These are phyloP conservation scores for Tapera naevia DNA, from an alignment of 2,797 vertebrate species.

Conservation along the genomic window DNA sequence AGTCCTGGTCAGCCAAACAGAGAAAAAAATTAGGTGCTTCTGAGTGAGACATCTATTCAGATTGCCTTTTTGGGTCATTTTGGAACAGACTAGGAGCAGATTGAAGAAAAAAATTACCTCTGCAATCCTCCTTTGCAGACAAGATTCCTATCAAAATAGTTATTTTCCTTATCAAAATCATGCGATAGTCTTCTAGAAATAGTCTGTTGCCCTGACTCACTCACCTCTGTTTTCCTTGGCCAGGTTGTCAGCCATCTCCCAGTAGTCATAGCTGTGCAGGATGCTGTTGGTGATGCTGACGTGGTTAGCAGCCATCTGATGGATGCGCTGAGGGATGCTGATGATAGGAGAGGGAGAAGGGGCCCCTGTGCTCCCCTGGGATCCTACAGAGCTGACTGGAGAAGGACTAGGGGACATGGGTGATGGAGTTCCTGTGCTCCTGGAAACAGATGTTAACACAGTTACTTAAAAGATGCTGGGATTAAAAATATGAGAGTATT, in stretches of 20 bases:
- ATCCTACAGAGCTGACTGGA: slow-evolving; percentile 82
- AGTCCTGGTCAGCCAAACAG: background rate
- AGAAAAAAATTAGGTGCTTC: background rate
- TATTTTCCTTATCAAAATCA: background rate
- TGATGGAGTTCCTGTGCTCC: slow-evolving; percentile 82
- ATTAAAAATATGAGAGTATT: background rate
- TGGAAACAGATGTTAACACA: slow-evolving; percentile 63
- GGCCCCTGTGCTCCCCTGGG: slow-evolving; percentile 77
- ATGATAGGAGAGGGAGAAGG: slow-evolving; percentile 85
- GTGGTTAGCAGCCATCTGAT: slow-evolving; percentile 99
- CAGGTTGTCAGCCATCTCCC: slow-evolving; percentile 97
- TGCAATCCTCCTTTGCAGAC: background rate
- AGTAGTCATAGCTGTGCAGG: slow-evolving; percentile 98
- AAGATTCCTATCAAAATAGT: background rate
- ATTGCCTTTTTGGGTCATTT: background rate
- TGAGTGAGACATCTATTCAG: background rate
- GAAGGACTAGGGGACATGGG: slow-evolving; percentile 84
- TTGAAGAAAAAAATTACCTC: background rate
- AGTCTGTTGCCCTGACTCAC: background rate
- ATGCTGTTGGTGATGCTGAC: slow-evolving; percentile 98
- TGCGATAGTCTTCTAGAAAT: background rate
- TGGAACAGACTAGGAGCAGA: background rate
- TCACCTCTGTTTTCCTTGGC: slow-evolving; percentile 95
- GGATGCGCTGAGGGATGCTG: slow-evolving; percentile 97
- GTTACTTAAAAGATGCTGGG: background rate